Conservation (phyloP, 2,797 vertebrate genomes). For the Lepus townsendii region DNA sequence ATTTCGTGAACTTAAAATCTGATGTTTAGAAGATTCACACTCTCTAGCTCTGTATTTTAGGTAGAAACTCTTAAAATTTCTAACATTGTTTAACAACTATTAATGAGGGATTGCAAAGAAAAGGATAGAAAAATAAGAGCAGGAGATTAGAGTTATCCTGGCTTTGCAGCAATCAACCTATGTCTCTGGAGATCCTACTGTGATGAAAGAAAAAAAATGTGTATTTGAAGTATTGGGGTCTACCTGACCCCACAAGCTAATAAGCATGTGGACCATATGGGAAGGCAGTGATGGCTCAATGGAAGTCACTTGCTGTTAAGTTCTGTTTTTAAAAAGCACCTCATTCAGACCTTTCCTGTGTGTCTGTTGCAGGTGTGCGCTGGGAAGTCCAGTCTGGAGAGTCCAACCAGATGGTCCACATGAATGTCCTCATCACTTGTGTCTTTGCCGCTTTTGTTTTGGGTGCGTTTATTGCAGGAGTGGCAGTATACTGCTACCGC, state of each 20-base stretch:
- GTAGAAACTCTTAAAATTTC: constrained; percentile 83
- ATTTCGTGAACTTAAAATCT: constrained; percentile 84
- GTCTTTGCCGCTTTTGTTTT: constrained; percentile 97
- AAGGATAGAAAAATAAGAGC: neutral
- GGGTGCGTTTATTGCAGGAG: constrained; percentile 97
- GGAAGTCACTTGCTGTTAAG: neutral
- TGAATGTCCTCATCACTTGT: constrained; percentile 99
- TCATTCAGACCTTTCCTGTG: constrained; percentile 29
- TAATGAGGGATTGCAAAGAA: constrained; percentile 51
- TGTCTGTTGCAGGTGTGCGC: constrained; percentile 94
- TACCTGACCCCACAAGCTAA: constrained; percentile 25
- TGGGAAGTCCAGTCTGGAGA: constrained; percentile 98
- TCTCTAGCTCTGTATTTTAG: constrained; percentile 86
- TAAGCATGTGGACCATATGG: constrained; percentile 22
- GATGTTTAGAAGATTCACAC: constrained; percentile 75
- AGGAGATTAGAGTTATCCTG: neutral
- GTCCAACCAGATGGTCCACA: constrained; percentile 99
- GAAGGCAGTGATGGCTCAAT: neutral
- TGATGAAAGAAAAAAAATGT: neutral
- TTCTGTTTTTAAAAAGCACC: neutral
- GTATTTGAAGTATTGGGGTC: neutral
- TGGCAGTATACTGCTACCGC: constrained; percentile 98
- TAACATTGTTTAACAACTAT: constrained; percentile 67
- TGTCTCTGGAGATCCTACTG: constrained; percentile 42
- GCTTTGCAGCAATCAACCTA: neutral